Percentiles rank a stretch among this genome's conserved stretches.
Evolutionary conservation across 2,113 vertebrate species (phyloP).

Genomic region (Entomyzon cyanotis): DNA sequence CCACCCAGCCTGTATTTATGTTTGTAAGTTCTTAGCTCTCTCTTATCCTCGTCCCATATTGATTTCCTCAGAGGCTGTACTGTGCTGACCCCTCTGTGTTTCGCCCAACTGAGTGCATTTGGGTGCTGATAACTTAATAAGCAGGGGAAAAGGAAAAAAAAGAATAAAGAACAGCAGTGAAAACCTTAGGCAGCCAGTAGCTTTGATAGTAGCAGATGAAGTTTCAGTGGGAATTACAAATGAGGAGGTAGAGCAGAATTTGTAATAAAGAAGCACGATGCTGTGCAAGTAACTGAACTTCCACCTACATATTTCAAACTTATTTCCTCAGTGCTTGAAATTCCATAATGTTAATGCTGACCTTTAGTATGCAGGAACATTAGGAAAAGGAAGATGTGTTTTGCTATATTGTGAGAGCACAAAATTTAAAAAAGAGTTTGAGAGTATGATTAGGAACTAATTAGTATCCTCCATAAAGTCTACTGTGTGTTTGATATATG

Average conservation of each 20-base stretch:
- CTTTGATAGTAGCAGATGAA: conserved; percentile 9
- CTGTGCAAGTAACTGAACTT: background rate
- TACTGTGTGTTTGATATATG: background rate
- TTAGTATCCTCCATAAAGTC: background rate
- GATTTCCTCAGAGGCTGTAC: background rate
- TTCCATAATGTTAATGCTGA: conserved; percentile 14
- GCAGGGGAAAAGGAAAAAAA: background rate
- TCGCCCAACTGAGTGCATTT: background rate
- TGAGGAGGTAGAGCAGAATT: conserved; percentile 34
- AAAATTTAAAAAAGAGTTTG: background rate
- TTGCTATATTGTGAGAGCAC: background rate
- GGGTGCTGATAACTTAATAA: background rate
- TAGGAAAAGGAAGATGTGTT: background rate
- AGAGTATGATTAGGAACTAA: background rate
- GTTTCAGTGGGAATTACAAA: conserved; percentile 51
- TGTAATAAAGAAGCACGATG: background rate
- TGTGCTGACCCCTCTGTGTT: background rate
- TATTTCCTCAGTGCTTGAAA: conserved; percentile 9
- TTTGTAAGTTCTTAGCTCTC: background rate
- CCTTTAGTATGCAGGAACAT: background rate
- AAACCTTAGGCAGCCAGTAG: background rate
- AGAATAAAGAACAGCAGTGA: background rate
- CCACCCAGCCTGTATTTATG: background rate
- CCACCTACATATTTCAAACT: background rate
- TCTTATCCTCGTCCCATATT: background rate